Conservation (phyloP, 2,113 vertebrate species). For the Gavialis gangeticus region DNA sequence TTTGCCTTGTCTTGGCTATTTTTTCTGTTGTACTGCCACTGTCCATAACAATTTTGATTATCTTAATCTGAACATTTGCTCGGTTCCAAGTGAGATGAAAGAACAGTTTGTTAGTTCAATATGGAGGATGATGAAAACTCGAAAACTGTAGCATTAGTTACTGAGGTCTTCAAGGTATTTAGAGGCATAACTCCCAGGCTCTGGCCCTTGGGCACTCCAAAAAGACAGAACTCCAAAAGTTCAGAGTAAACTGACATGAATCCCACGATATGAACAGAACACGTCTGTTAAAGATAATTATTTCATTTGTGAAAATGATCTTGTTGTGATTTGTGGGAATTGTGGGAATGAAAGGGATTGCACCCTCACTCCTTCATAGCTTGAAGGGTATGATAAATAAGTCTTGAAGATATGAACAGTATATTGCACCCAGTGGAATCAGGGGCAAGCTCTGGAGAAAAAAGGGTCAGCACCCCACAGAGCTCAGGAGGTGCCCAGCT, state of each 20-base stretch:
- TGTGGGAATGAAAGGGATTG: neutral
- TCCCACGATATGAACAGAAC: neutral
- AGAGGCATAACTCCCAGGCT: too few species aligned
- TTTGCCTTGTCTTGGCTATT: too few species aligned
- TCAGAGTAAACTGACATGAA: neutral
- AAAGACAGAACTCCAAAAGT: neutral
- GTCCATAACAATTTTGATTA: neutral
- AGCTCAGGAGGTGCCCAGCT: too few species aligned
- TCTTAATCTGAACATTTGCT: neutral
- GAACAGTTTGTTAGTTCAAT: neutral
- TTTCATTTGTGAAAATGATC: neutral
- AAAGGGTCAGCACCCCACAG: too few species aligned
- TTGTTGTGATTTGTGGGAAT: neutral
- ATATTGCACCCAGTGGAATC: neutral
- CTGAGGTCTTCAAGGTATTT: neutral
- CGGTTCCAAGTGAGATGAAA: neutral
- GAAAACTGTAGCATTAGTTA: neutral
- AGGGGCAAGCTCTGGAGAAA: too few species aligned
- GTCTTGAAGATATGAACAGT: slow-evolving; percentile 29
- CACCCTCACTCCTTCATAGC: neutral
- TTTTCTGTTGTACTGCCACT: neutral
- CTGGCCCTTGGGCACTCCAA: too few species aligned
- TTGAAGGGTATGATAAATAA: neutral
- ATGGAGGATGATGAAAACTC: neutral
- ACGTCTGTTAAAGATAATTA: neutral